Conservation (phyloP, 2,888 invertebrate genomes). For the Leptinotarsa juncta region DNA sequence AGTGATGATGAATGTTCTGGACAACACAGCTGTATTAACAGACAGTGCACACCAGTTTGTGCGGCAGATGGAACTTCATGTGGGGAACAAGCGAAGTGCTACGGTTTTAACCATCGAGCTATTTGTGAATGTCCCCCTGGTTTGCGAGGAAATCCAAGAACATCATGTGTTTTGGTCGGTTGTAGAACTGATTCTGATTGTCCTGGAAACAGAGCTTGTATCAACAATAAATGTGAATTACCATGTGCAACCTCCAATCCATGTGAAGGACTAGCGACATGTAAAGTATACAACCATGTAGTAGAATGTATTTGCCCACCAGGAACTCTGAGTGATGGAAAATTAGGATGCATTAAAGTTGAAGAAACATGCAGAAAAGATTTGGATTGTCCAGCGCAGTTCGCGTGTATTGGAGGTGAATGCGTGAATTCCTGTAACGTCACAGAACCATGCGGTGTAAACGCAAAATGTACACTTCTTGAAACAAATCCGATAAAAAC, state of each 20-base stretch:
- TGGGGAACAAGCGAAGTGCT: slow-evolving; percentile 82
- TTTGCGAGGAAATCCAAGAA: slow-evolving; percentile 82
- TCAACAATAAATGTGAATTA: slow-evolving; percentile 82
- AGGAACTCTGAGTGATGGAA: slow-evolving; percentile 75
- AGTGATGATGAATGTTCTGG: slow-evolving; percentile 83
- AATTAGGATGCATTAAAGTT: slow-evolving; percentile 72
- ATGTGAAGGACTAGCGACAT: slow-evolving; percentile 80
- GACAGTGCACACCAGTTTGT: slow-evolving; percentile 84
- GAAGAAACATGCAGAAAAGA: slow-evolving; percentile 80
- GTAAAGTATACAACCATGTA: slow-evolving; percentile 80
- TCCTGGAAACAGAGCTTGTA: slow-evolving; percentile 82
- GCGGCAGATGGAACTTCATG: slow-evolving; percentile 77
- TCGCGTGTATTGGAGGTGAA: slow-evolving; percentile 83
- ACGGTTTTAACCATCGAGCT: slow-evolving; percentile 82
- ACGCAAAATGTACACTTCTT: slow-evolving; percentile 81
- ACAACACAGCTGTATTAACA: slow-evolving; percentile 85
- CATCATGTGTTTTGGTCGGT: slow-evolving; percentile 82
- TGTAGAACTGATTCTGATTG: slow-evolving; percentile 86
- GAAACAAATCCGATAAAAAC: slow-evolving; percentile 88
- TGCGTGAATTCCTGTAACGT: slow-evolving; percentile 87
- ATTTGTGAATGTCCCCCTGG: slow-evolving; percentile 88
- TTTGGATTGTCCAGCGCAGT: slow-evolving; percentile 84
- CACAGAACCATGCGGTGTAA: slow-evolving; percentile 83
- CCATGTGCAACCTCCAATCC: slow-evolving; percentile 78
- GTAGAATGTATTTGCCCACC: slow-evolving; percentile 86